phyloP scores from a whole-genome alignment of 2,797 vertebrate species.

The Arrhamphus sclerolepis region DNA sequence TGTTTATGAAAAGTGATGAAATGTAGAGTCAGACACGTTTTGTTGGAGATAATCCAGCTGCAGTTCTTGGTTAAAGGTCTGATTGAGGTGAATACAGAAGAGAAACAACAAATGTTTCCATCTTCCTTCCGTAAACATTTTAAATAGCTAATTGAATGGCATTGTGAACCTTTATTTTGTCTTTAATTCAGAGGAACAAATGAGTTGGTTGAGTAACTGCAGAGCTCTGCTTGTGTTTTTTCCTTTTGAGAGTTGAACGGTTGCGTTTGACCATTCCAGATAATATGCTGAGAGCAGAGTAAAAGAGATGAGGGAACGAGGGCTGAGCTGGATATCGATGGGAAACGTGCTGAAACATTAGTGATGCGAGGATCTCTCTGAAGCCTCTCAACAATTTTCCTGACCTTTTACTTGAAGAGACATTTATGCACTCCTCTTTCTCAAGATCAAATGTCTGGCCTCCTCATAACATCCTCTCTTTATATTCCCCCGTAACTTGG shows the following conservation, averaged over 20 bases:
- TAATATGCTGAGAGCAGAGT: slow-evolving; percentile 16
- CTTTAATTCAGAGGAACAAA: not conserved
- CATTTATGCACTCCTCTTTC: slow-evolving; percentile 56
- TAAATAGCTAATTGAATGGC: slow-evolving; percentile 46
- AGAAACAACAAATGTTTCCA: slow-evolving; percentile 33
- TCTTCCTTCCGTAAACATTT: too few relatives aligned
- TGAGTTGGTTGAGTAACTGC: not conserved
- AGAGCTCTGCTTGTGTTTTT: not conserved
- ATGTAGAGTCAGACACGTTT: slow-evolving; percentile 5
- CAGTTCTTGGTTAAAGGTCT: slow-evolving; percentile 14
- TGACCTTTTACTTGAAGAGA: slow-evolving; percentile 69
- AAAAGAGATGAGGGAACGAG: slow-evolving; percentile 4
- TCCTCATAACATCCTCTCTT: slow-evolving; percentile 36
- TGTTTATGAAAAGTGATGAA: slow-evolving; percentile 21
- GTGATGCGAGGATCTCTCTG: slow-evolving; percentile 51
- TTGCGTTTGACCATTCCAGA: slow-evolving; percentile 21
- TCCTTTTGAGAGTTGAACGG: not conserved
- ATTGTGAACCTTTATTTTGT: slow-evolving; percentile 42
- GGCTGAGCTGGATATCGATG: slow-evolving; percentile 47
- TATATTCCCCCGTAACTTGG: slow-evolving; percentile 38
- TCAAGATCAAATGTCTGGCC: slow-evolving; percentile 63
- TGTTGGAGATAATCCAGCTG: slow-evolving; percentile 17
- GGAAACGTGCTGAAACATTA: slow-evolving; percentile 46
- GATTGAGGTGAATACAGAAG: slow-evolving; percentile 30
- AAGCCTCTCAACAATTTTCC: slow-evolving; percentile 46